These are phyloP conservation scores for Scytalopus superciliaris DNA, from an alignment of 2,113 vertebrate genomes.

Conservation along the genomic window DNA sequence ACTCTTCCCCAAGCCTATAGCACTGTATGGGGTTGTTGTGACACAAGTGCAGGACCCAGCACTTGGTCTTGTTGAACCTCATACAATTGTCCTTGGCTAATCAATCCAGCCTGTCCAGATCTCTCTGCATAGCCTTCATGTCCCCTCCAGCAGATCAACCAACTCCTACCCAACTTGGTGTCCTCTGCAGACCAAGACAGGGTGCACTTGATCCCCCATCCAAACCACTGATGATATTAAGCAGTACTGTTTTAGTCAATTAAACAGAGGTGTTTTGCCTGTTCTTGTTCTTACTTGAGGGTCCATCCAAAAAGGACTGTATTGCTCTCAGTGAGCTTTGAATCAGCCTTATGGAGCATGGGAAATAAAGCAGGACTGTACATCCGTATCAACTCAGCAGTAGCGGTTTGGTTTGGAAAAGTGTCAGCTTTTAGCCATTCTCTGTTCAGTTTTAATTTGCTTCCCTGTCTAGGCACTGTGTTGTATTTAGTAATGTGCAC, in stretches of 20 bases:
- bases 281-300: background rate
- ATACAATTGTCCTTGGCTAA: background rate
- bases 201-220: background rate
- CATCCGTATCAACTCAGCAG: background rate
- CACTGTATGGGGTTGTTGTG: background rate
- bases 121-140: background rate
- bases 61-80: background rate
- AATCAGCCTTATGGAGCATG: background rate
- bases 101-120: background rate
- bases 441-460: constrained; percentile 17
- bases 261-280: background rate
- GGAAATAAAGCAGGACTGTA: background rate
- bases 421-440: background rate
- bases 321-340: background rate
- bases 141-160: background rate
- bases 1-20: background rate
- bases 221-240: background rate
- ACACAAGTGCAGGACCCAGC: background rate
- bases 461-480: background rate
- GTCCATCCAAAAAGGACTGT: background rate
- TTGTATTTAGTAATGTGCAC: background rate
- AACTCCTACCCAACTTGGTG: background rate
- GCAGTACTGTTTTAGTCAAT: background rate
- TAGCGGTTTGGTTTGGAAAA: background rate
- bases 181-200: background rate